Evolutionary conservation across 2,797 vertebrate genomes (phyloP), one percentile per base, ranked within the genome.

Genomic region (Pseudochaenichthys georgianus): DNA sequence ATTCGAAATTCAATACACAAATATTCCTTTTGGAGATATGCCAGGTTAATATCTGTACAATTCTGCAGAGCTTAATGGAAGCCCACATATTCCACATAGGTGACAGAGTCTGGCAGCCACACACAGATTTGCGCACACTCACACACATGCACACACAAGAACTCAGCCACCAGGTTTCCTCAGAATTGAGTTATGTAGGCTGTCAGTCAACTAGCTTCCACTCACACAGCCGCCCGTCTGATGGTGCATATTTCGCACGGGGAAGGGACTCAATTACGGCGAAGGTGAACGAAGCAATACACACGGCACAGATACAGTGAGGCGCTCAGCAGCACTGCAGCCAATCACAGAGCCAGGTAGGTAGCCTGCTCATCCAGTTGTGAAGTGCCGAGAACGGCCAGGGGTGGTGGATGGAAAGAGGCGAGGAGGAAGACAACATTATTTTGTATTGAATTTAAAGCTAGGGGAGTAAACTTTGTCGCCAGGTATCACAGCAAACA

Each of bases 201-300:
- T 88, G 89, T 89, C 90, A 91, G 80, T 91, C 90, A 89, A 82
- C 58, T 78, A 66, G 70, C 72, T 59, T 75, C 67, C 62, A 66
- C 54, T 74, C 69, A 66, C 72, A 70, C 77, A 85, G 57, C 47
- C 28, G 13, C 70, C 70, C 28, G 60, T 90, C 86, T 91, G 87
- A 90, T 66, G 43, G 73, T 86, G 91, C 89, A 91, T 87, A 89
- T 92, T 91, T 91, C 73, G 83, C 80, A 83, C 77, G 84, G 85
- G 77, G 69, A 88, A 90, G 91, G 82, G 88, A 91, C 87, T 91
- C 91, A 91, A 93, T 94, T 94, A 94, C 57, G 71, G 82, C 17
- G 88, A 93, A 92, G 88, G 91, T 89, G 91, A 91, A 91, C 90
- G 85, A 89, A 84, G 90, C 90, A 81, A 89, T 93, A 94, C 93